Percentiles rank a stretch among this genome's conserved stretches.
phyloP scores from a whole-genome alignment of 2,888 invertebrate species.

The Nomada flava region DNA sequence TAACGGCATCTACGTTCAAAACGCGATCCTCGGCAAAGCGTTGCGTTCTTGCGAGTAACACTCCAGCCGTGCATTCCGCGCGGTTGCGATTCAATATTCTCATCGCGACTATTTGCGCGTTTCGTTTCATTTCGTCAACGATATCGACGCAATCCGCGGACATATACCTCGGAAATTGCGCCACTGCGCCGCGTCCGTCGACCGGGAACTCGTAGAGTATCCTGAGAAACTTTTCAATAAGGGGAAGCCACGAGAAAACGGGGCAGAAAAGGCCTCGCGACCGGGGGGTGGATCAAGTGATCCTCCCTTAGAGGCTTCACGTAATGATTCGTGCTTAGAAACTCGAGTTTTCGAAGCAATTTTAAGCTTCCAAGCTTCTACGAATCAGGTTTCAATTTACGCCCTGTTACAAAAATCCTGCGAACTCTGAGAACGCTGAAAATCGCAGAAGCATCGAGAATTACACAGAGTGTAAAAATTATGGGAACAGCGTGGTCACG shows the following conservation, averaged over 20 bases:
- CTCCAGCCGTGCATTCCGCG: neutral
- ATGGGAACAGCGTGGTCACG: too few relatives aligned
- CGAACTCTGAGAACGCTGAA: too few relatives aligned
- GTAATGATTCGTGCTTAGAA: neutral
- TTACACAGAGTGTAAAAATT: too few relatives aligned
- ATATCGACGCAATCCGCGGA: slow-evolving; percentile 4
- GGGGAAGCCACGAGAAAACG: neutral
- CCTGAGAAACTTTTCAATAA: neutral
- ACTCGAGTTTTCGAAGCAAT: too few relatives aligned
- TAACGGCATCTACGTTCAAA: neutral
- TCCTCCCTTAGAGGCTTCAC: too few relatives aligned
- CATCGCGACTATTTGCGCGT: slow-evolving; percentile 27
- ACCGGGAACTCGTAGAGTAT: neutral
- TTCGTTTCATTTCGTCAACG: slow-evolving; percentile 3
- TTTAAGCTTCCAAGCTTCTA: too few relatives aligned
- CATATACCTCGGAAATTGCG: slow-evolving; percentile 2
- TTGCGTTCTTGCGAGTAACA: slow-evolving; percentile 24
- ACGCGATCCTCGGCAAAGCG: neutral
- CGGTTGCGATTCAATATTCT: slow-evolving; percentile 31
- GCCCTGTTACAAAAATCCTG: too few relatives aligned
- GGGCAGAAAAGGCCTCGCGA: too few relatives aligned
- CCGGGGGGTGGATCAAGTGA: too few relatives aligned
- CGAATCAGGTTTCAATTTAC: too few relatives aligned
- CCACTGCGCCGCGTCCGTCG: slow-evolving; percentile 4
- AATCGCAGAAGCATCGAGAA: too few relatives aligned